Percentiles rank a stretch among this genome's conserved stretches.
Evolutionary conservation across 2,113 vertebrate genomes (phyloP).

Genomic region (Coracopsis vasa): DNA sequence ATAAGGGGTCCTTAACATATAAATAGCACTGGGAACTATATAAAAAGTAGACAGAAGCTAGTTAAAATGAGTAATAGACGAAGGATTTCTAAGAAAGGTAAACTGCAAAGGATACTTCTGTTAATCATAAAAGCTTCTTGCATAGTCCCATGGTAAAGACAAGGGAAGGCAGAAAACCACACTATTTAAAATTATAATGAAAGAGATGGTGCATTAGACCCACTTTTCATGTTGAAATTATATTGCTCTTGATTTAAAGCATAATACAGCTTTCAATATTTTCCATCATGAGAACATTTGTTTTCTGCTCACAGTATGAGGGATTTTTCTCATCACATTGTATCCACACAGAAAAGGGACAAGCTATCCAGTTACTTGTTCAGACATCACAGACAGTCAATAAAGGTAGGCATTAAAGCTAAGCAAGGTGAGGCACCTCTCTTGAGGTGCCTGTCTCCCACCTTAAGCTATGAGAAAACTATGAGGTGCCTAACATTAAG

Average conservation of each 20-base stretch:
- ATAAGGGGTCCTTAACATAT: constrained; percentile 31
- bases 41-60: constrained; percentile 41
- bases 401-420: not conserved
- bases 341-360: not conserved
- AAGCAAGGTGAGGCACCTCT: not conserved
- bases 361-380: not conserved
- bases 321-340: not conserved
- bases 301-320: not conserved
- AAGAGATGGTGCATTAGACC: not conserved
- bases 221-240: not conserved
- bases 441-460: not conserved
- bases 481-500: not conserved
- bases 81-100: constrained; percentile 21
- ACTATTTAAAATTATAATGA: not conserved
- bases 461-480: not conserved
- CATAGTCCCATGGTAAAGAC: not conserved
- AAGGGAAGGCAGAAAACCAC: not conserved
- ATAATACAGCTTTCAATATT: not conserved
- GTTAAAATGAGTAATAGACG: constrained; percentile 16
- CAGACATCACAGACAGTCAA: not conserved
- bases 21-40: constrained; percentile 36
- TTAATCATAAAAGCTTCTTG: constrained; percentile 6
- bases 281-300: not conserved
- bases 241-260: not conserved
- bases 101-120: not conserved